Evolutionary conservation across 2,888 invertebrate species (phyloP), one percentile per base, ranked within the genome.

Genomic region (Megastigmus dorsalis): DNA sequence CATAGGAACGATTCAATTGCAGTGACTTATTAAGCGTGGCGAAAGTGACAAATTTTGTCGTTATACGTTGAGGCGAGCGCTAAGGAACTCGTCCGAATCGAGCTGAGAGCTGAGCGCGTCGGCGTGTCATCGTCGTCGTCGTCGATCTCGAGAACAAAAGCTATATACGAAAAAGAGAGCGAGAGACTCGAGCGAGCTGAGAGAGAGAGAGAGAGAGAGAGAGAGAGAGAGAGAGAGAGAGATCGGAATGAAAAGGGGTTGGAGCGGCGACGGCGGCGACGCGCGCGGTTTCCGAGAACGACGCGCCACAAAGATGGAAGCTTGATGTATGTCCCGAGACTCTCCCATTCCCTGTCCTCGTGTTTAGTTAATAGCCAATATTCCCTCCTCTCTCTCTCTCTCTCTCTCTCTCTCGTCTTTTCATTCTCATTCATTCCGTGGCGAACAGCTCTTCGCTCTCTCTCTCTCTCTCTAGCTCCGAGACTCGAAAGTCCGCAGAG

Each of bases 321-420:
- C 78, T 80, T 84, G 82, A 84, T 82, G 82, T 82, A 84, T 82
- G 78, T 79, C 79, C 43, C 72, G 74, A n/a, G 82, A 78, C 84
- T 83, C 81, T 83, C 82, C 83, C 80, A 82, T 84, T 85, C 76
- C 82, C 77, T 84, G 85, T 83, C 81, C 80, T 74, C 72, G 79
- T 81, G 80, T 84, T 85, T 84, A 83, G 82, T 84, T 84, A 84
- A 85, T 83, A 84, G 83, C 81, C 80, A 78, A 79, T 79, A 75
- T 81, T 65, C 74, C 65, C 59, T 43, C 57, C 30, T 38, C 15
- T 33, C 3, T 50, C 41, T 18, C 26, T 6, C 45, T 18, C 5
- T 54, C 26, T 7, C 9, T 15, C 13, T 9, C 63, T 38, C n/a
- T 52, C 38, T 36, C 36, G 23, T 38, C 30, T 23, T 15, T 28